Evolutionary conservation across 2,113 vertebrate species (phyloP).

Genomic region (Uropsilus gracilis): DNA sequence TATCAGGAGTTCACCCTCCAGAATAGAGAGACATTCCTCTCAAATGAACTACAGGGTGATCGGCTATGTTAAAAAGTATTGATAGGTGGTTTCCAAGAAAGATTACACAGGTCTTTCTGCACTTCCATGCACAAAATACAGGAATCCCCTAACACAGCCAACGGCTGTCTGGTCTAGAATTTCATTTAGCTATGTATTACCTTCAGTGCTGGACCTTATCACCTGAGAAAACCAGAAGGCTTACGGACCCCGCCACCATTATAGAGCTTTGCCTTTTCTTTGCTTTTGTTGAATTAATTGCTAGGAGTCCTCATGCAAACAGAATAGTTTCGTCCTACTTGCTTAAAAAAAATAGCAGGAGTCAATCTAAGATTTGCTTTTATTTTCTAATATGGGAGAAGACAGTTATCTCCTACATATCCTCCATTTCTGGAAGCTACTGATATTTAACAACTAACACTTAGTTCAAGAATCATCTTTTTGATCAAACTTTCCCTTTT

Average conservation of each 20-base stretch:
- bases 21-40: background rate
- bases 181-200: background rate
- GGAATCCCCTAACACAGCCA: background rate
- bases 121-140: background rate
- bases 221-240: background rate
- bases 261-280: background rate
- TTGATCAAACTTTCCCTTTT: background rate
- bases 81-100: background rate
- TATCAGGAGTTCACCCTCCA: background rate
- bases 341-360: background rate
- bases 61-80: background rate
- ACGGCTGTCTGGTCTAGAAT: background rate
- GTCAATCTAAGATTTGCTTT: background rate
- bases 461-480: background rate
- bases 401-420: background rate
- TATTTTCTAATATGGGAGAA: background rate
- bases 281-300: background rate
- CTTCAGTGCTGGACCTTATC: background rate
- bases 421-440: background rate
- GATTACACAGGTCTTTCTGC: background rate
- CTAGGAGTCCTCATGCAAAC: background rate
- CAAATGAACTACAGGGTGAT: background rate
- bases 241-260: background rate
- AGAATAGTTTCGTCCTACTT: background rate
- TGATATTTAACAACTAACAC: background rate